A percentile compares a stretch with the other conserved stretches of the same genome.
phyloP scores from a whole-genome alignment of 2,888 invertebrate genomes.

The Ornithoptera alexandrae region DNA sequence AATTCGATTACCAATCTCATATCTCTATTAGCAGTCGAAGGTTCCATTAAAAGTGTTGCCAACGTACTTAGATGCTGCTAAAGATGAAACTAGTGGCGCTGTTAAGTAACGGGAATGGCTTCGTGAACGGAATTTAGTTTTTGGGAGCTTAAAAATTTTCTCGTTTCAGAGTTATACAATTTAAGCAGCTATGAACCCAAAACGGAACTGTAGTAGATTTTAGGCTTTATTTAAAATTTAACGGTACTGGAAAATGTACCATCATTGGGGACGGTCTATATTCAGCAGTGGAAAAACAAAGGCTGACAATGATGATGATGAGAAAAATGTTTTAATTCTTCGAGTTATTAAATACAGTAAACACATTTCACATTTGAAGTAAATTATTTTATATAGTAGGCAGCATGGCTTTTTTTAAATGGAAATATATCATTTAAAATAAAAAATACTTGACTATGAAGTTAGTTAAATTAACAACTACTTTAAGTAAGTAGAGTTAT shows the following conservation, averaged over 20 bases:
- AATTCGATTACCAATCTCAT: no score
- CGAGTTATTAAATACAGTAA: no score
- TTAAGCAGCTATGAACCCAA: slow-evolving; percentile 13
- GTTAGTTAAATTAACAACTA: slow-evolving; percentile 7
- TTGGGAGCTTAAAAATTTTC: slow-evolving; percentile 17
- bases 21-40: not conserved
- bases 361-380: no score
- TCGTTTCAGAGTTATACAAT: slow-evolving; percentile 9
- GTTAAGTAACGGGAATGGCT: slow-evolving; percentile 25
- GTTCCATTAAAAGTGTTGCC: slow-evolving; percentile 5
- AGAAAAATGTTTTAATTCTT: no score
- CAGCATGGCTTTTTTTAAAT: no score
- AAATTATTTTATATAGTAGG: no score
- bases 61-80: slow-evolving; percentile 17
- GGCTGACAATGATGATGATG: no score
- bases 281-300: no score
- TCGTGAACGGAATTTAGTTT: slow-evolving; percentile 22
- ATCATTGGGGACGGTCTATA: no score
- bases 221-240: not conserved
- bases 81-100: slow-evolving; percentile 20
- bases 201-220: slow-evolving; percentile 4
- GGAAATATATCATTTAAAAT: no score
- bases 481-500: slow-evolving; percentile 6
- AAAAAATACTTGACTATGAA: no score
- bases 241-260: not conserved